These are phyloP conservation scores for Eupleurogrammus muticus DNA, from an alignment of 2,797 vertebrate species.

Conservation along the genomic window DNA sequence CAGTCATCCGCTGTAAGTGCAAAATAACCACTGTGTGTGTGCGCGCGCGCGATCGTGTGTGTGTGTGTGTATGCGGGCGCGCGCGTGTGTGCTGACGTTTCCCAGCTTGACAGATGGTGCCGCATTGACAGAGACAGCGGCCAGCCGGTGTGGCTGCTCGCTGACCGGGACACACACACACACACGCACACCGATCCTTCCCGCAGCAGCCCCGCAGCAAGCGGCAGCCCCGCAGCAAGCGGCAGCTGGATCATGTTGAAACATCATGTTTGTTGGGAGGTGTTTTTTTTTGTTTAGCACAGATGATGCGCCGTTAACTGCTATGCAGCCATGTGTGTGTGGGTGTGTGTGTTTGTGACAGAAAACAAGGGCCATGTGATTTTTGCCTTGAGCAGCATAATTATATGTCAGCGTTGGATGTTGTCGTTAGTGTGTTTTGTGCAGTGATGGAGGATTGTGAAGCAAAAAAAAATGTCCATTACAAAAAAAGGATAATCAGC, in stretches of 20 bases:
- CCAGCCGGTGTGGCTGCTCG: slow-evolving; percentile 59
- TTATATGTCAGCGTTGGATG: slow-evolving; percentile 23
- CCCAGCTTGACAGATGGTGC: slow-evolving; percentile 76
- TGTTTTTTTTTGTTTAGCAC: slow-evolving; percentile 39
- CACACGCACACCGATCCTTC: slow-evolving; percentile 11
- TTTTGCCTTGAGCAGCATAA: slow-evolving; percentile 23
- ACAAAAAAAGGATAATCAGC: not conserved
- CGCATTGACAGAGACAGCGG: slow-evolving; percentile 77
- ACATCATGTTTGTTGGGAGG: slow-evolving; percentile 21
- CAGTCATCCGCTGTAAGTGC: slow-evolving; percentile 86
- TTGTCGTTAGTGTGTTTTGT: not conserved
- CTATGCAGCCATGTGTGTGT: slow-evolving; percentile 14
- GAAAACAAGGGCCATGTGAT: slow-evolving; percentile 62
- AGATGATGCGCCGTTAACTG: slow-evolving; percentile 25
- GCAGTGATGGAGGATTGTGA: not conserved
- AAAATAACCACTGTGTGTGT: not conserved
- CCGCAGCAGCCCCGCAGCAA: not conserved
- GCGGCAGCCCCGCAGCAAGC: too few relatives aligned
- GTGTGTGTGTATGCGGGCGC: too few relatives aligned
- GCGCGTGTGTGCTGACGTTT: slow-evolving; percentile 65
- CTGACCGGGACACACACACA: slow-evolving; percentile 34
- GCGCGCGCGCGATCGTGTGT: slow-evolving; percentile 12
- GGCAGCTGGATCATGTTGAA: not conserved
- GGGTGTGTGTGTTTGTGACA: slow-evolving; percentile 59
- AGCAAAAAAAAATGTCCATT: not conserved